These are phyloP conservation scores for Rhorus exstirpatorius DNA, from an alignment of 2,888 invertebrate genomes.

Conservation along the genomic window DNA sequence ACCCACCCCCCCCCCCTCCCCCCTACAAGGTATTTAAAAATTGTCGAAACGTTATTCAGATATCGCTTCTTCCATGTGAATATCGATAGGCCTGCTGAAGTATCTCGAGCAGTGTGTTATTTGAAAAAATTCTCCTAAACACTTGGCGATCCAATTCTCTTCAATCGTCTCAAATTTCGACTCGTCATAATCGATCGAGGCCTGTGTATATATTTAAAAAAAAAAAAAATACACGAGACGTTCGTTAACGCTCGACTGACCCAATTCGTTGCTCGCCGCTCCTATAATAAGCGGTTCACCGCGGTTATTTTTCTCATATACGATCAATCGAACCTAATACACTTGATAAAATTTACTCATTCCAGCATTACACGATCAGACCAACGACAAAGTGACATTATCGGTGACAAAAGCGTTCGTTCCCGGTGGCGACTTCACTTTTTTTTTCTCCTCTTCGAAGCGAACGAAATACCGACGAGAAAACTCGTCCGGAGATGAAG, in stretches of 20 bases:
- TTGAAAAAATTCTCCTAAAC: too few relatives aligned
- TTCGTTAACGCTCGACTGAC: constrained; percentile 39
- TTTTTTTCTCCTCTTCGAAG: constrained; percentile 3
- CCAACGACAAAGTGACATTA: constrained; percentile 21
- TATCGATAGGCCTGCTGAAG: too few relatives aligned
- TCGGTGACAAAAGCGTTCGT: constrained; percentile 16
- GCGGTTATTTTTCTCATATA: constrained; percentile 22
- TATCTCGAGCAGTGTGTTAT: too few relatives aligned
- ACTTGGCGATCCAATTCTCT: neutral
- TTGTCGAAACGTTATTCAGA: too few relatives aligned
- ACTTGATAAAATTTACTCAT: constrained; percentile 23
- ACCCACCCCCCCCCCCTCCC: too few relatives aligned
- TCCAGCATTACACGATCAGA: constrained; percentile 46
- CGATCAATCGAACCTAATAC: constrained; percentile 31
- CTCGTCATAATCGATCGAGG: constrained; percentile 26
- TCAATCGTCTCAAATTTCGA: constrained; percentile 7
- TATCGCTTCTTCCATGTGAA: too few relatives aligned
- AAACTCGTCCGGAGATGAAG: constrained; percentile 1
- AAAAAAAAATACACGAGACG: constrained; percentile 3
- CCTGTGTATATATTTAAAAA: neutral
- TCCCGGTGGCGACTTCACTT: constrained; percentile 4
- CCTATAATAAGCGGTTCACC: neutral
- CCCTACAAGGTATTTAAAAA: too few relatives aligned
- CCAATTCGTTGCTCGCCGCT: neutral
- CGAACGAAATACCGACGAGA: neutral